Evolutionary conservation across 2,113 vertebrate species (phyloP).

Genomic region (Miniopterus natalensis): DNA sequence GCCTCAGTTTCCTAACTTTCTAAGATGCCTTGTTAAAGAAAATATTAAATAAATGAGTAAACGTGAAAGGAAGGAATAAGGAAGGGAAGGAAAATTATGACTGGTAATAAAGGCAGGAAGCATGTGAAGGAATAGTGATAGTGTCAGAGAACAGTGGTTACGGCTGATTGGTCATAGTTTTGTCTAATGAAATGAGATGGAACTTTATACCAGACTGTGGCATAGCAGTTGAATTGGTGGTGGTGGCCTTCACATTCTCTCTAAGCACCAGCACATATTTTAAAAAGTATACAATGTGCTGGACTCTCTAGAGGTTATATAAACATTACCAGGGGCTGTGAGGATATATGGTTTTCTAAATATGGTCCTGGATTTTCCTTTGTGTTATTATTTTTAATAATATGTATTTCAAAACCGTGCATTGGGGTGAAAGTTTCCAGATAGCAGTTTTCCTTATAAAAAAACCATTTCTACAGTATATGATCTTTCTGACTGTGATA

Average conservation of each 20-base stretch:
- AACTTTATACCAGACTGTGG: neutral
- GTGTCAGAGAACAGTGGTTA: neutral
- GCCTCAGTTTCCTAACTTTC: neutral
- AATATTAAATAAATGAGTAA: neutral
- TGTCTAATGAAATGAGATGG: neutral
- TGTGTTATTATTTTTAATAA: slow-evolving; percentile 4
- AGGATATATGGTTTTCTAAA: neutral
- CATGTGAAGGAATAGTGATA: neutral
- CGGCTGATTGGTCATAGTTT: neutral
- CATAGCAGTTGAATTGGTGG: neutral
- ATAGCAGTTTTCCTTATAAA: neutral
- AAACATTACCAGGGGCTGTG: neutral
- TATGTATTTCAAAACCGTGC: neutral
- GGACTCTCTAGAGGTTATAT: neutral
- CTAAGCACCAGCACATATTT: neutral
- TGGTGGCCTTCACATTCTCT: neutral
- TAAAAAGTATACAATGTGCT: neutral
- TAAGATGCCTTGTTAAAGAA: neutral
- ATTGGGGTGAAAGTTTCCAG: neutral
- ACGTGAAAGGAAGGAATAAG: neutral
- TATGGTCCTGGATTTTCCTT: neutral
- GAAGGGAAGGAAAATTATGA: neutral
- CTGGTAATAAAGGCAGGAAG: neutral
- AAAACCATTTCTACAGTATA: neutral
- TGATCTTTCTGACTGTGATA: neutral